A percentile compares a stretch with the other conserved stretches of the same genome.
Conservation (phyloP, 2,113 vertebrate species). For the Notarius lentiginosus region DNA sequence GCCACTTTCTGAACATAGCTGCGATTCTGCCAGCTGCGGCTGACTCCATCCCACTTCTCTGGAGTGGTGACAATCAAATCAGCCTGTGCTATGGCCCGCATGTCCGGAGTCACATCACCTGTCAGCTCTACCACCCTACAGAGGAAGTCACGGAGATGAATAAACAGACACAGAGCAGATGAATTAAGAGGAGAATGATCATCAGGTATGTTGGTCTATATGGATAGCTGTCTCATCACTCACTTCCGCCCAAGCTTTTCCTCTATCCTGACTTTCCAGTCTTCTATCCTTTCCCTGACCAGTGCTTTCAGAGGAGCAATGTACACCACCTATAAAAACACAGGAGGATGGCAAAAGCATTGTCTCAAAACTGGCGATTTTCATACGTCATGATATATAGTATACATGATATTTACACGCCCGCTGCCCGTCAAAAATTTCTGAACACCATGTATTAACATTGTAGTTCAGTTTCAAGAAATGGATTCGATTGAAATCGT, state of each 20-base stretch:
- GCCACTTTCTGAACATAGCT: conserved; percentile 95
- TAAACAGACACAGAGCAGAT: not conserved
- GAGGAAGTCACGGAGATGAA: not conserved
- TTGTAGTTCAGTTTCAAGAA: not conserved
- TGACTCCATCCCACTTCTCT: conserved; percentile 98
- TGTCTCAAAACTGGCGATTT: not conserved
- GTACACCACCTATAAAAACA: conserved; percentile 85
- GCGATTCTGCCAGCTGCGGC: conserved; percentile 97
- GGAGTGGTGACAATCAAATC: conserved; percentile 98
- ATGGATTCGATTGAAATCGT: not conserved
- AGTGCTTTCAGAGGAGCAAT: conserved; percentile 96
- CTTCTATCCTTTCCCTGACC: conserved; percentile 94
- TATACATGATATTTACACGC: not conserved
- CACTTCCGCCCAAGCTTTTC: conserved; percentile 95
- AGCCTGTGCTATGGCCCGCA: conserved; percentile 90
- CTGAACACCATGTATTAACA: not conserved
- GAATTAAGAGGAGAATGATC: not conserved
- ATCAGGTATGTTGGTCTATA: conserved; percentile 9
- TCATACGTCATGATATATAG: no score
- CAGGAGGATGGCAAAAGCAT: not conserved
- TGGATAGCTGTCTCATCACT: conserved; percentile 57
- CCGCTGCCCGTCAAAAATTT: not conserved
- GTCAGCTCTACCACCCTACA: conserved; percentile 93
- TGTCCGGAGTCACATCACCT: conserved; percentile 94
- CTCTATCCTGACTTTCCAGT: conserved; percentile 96